Percentiles rank a stretch among this genome's conserved stretches.
Evolutionary conservation across 2,797 vertebrate genomes (phyloP).

Genomic region (Podarcis lilfordi): DNA sequence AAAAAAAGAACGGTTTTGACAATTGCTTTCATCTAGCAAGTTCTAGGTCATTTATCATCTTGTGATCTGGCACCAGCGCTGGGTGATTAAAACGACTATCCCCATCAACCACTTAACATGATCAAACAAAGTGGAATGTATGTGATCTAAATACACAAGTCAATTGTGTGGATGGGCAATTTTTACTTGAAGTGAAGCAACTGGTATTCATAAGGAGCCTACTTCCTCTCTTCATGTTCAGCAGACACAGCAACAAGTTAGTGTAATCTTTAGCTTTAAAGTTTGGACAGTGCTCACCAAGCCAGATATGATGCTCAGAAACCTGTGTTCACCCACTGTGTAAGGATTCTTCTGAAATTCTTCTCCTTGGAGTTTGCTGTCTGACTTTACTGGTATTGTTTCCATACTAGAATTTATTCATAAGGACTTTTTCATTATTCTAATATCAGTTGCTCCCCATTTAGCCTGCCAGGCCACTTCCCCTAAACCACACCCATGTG

Average conservation of each 20-base stretch:
- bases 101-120: background rate
- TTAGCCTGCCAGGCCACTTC: too few species aligned
- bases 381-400: background rate
- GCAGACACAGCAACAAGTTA: background rate
- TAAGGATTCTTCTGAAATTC: background rate
- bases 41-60: conserved; percentile 12
- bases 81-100: background rate
- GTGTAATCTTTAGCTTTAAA: background rate
- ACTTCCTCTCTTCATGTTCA: background rate
- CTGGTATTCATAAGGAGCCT: background rate
- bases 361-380: background rate
- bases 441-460: too few species aligned
- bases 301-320: background rate
- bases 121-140: background rate
- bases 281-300: background rate
- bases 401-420: background rate
- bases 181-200: conserved; percentile 18
- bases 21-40: conserved; percentile 8
- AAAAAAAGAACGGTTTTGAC: background rate
- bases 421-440: too few species aligned
- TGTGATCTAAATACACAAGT: conserved; percentile 5
- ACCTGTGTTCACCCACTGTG: background rate
- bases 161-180: background rate
- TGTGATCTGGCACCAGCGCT: background rate
- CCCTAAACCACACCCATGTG: too few species aligned